Conservation (phyloP, 2,888 invertebrate genomes). For the Lacanobia wlatinum region DNA sequence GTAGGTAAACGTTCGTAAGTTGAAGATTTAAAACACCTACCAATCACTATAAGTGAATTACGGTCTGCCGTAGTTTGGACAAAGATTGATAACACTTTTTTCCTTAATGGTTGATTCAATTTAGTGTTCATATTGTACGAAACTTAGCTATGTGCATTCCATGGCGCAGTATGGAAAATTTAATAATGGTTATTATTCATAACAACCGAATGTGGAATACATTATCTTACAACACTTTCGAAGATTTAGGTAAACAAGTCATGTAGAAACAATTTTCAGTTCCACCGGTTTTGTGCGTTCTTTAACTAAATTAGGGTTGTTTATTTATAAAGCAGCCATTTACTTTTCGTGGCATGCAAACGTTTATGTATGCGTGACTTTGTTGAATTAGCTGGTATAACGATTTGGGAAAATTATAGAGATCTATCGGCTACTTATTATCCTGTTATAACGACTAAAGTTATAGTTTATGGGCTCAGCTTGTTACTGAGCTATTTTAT, state of each 20-base stretch:
- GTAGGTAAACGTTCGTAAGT: background rate
- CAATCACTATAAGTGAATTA: conserved; percentile 20
- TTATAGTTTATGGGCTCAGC: conserved; percentile 27
- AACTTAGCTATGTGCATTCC: conserved; percentile 19
- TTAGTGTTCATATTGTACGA: conserved; percentile 7
- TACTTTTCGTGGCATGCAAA: conserved; percentile 52
- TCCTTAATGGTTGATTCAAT: conserved; percentile 12
- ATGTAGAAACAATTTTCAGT: conserved; percentile 26
- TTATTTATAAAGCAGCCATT: conserved; percentile 47
- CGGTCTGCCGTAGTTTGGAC: background rate
- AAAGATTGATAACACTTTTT: conserved; percentile 24
- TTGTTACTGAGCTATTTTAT: conserved; percentile 15
- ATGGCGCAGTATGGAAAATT: conserved; percentile 20
- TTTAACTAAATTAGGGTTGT: conserved; percentile 48
- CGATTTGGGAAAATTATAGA: conserved; percentile 52
- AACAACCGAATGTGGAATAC: conserved; percentile 16
- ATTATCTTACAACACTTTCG: background rate
- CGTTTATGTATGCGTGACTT: conserved; percentile 56
- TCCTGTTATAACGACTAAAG: conserved; percentile 30
- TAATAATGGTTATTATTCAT: conserved; percentile 38
- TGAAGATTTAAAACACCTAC: conserved; percentile 4
- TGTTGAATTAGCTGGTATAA: conserved; percentile 42
- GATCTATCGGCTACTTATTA: conserved; percentile 50
- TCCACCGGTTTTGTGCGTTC: conserved; percentile 31
- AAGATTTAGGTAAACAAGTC: conserved; percentile 14